Percentiles rank a stretch among this genome's conserved stretches.
Evolutionary conservation across 2,113 vertebrate species (phyloP).

Genomic region (Lepisosteus osseus): DNA sequence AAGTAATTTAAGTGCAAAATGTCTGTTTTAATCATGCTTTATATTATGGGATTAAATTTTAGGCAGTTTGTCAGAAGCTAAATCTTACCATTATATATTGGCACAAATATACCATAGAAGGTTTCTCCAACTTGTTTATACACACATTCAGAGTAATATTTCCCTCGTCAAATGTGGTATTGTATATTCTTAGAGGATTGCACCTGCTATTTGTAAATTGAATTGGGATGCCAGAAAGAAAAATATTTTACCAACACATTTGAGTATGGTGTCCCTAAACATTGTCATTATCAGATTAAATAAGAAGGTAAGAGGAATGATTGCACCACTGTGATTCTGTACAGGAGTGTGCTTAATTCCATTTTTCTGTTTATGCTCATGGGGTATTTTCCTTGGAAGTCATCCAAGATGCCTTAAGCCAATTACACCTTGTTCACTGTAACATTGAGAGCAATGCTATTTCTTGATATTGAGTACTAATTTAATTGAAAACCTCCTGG

Average conservation of each 20-base stretch:
- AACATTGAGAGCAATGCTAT: background rate
- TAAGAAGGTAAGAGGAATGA: background rate
- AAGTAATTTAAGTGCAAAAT: conserved; percentile 15
- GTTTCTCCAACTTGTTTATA: no score
- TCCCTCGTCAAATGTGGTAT: no score
- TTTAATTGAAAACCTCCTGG: conserved; percentile 20
- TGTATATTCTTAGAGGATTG: no score
- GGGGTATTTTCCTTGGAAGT: conserved; percentile 15
- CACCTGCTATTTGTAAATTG: no score
- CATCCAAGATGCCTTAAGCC: conserved; percentile 11
- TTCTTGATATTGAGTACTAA: conserved; percentile 20
- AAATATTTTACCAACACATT: background rate
- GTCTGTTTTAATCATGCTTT: conserved; percentile 15
- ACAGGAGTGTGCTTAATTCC: background rate
- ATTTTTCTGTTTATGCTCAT: background rate
- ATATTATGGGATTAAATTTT: conserved; percentile 2
- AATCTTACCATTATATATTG: no score
- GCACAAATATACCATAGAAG: no score
- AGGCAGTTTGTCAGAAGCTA: background rate
- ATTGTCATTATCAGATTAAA: no score
- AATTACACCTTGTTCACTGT: conserved; percentile 7
- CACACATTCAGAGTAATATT: no score
- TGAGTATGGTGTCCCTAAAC: no score
- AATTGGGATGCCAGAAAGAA: background rate
- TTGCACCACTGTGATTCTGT: background rate